These are phyloP conservation scores for Amorpha juglandis DNA, from an alignment of 2,888 invertebrate genomes.

Conservation along the genomic window DNA sequence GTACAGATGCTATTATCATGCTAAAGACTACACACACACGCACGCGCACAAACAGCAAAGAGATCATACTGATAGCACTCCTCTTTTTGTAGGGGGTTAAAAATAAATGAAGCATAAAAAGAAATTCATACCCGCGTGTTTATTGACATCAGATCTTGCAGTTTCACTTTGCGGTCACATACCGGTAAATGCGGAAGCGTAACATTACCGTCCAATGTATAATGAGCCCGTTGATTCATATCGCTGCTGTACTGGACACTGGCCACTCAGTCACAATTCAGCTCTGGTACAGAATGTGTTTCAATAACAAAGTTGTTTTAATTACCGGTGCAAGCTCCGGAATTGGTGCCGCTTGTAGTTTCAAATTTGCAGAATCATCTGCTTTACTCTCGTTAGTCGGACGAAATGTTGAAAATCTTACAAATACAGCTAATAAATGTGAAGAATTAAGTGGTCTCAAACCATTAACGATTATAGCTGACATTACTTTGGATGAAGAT, in stretches of 20 bases:
- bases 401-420: conserved; percentile 61
- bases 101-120: neutral
- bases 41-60: no score
- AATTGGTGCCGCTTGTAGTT: conserved; percentile 67
- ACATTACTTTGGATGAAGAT: conserved; percentile 60
- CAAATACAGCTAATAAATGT: conserved; percentile 56
- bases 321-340: conserved; percentile 74
- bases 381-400: conserved; percentile 63
- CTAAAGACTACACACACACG: no score
- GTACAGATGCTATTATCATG: no score
- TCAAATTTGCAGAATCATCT: conserved; percentile 59
- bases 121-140: neutral
- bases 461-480: conserved; percentile 60
- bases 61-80: no score
- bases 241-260: neutral
- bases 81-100: neutral
- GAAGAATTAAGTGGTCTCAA: conserved; percentile 51
- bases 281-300: conserved; percentile 55
- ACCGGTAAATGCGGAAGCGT: conserved; percentile 45
- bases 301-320: conserved; percentile 66
- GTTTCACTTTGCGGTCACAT: conserved; percentile 46
- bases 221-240: conserved; percentile 31
- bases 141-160: conserved; percentile 37
- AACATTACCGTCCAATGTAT: conserved; percentile 39
- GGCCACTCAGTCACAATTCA: conserved; percentile 43